Base-by-base conservation (phyloP, 2,797 vertebrate genomes). In the Tenualosa ilisha region DNA sequence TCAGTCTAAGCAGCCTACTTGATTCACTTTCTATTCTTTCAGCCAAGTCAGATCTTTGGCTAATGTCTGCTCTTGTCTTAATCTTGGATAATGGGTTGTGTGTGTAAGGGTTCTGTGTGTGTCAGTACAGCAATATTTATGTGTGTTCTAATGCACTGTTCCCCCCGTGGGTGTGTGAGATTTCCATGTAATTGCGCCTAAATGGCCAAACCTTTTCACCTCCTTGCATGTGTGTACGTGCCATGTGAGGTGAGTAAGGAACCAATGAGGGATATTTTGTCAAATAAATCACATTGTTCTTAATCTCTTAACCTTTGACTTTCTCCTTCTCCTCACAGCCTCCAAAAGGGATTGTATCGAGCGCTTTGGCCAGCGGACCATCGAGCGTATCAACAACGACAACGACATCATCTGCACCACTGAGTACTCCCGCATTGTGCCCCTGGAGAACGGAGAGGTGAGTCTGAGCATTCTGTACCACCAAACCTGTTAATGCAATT, bases 401-500 rank as follows among this genome's bases (percentile, higher is more conserved):
- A 86, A 97, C 0, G 97, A 97, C 0, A 91, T 96, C 65, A 91
- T 98, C 91, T 99, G 98, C 89, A 97, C 96, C 79, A 98, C 96
- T 0, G 98, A 99, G 11, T 98, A 99, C 87, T 99, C 98, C 0
- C 94, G 97, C 0, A 99, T 99, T 0, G 97, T 99, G 59, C 98
- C 98, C 0, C 93, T 99, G 91, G 98, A 99, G 89, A 99, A 99
- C 0, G 98, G 98, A 89, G 98, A 99, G 96, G 98, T 99, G 87
- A 87, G 92, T 24, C 7, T 26, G 24, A n/a, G 15, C 3, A n/a
- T 65, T 22, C 54, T 2, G 15, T 22, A n/a, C n/a, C 82, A 79
- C 65, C 40, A 3, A 20, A 46, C 40, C 72, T 17, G 72, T 20
- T 79, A 17, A 75, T 75, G 68, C 68, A 43, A 22, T 43, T 43